A percentile compares a stretch with the other conserved stretches of the same genome.
These are phyloP conservation scores for Gryon sp. DNA, from an alignment of 1,140 invertebrate species.

Conservation along the genomic window DNA sequence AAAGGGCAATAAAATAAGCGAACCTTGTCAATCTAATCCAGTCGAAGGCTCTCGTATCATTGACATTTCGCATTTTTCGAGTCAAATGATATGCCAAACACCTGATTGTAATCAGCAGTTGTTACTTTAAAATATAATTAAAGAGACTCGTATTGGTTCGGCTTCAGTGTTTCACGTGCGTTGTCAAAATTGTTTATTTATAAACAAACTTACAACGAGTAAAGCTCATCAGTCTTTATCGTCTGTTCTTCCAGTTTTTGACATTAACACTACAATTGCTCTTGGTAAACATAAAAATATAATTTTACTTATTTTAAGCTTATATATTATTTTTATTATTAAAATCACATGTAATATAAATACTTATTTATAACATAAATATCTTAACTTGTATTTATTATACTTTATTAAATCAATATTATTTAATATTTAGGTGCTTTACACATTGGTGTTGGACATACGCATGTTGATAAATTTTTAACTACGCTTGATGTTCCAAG, in stretches of 20 bases:
- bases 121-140: not conserved
- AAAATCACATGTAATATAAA: not conserved
- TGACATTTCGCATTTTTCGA: conserved; percentile 5
- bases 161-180: not conserved
- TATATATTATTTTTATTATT: not conserved
- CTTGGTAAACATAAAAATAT: not conserved
- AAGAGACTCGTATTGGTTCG: not conserved
- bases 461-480: not conserved
- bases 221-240: not conserved
- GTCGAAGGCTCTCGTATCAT: not conserved
- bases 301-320: not conserved
- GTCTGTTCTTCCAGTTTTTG: not conserved
- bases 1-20: not conserved
- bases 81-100: not conserved
- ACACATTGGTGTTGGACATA: not conserved
- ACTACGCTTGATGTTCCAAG: not conserved
- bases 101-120: not conserved
- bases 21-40: not conserved
- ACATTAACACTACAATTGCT: conserved; percentile 3
- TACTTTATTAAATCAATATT: not conserved
- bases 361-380: not conserved
- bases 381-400: no score
- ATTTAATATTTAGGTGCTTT: not conserved
- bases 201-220: not conserved
- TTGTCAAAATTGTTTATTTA: conserved; percentile 1